phyloP scores from a whole-genome alignment of 1,140 invertebrate species.

The Drosophila subpulchrella region DNA sequence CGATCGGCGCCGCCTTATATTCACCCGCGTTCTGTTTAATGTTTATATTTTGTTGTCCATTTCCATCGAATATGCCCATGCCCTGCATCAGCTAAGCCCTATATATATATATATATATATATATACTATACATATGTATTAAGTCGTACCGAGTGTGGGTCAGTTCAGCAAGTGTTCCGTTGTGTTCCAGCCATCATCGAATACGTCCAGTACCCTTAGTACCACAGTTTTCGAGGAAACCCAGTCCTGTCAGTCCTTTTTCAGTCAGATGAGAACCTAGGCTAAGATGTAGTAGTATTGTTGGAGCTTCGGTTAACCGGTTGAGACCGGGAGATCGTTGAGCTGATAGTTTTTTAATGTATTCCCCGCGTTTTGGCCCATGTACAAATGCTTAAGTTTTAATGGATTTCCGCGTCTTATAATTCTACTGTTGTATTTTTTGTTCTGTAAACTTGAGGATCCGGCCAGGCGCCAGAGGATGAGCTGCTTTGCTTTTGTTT shows the following conservation, averaged over 20 bases:
- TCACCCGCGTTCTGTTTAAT: background rate
- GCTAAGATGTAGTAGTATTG: conserved; percentile 18
- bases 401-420: background rate
- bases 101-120: background rate
- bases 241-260: background rate
- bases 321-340: background rate
- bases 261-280: conserved; percentile 9
- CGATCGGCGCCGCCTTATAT: background rate
- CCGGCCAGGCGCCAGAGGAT: background rate
- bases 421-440: conserved; percentile 1
- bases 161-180: background rate
- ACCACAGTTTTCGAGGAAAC: background rate
- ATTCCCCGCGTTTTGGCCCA: background rate
- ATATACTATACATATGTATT: background rate
- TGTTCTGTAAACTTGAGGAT: background rate
- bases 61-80: conserved; percentile 19
- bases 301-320: conserved; percentile 2
- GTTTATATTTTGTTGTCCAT: conserved; percentile 4
- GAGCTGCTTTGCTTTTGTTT: background rate
- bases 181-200: conserved; percentile 15
- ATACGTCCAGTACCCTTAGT: conserved; percentile 25
- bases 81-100: background rate
- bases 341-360: background rate
- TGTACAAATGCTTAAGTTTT: conserved; percentile 11
- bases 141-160: background rate